Base-by-base conservation (phyloP, 2,888 invertebrate species). In the Tipula vernalis region DNA sequence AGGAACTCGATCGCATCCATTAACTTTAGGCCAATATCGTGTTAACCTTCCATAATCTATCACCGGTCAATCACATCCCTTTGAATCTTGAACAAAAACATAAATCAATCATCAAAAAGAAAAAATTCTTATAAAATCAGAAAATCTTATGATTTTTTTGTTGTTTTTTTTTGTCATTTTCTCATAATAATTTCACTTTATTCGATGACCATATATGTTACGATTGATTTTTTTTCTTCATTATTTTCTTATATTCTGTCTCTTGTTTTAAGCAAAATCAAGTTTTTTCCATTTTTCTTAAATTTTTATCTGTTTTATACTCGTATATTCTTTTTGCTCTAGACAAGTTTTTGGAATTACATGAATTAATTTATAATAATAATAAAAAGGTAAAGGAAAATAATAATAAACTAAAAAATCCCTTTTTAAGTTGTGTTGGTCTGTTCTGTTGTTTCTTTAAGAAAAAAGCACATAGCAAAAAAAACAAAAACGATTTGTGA, bases 111-210 rank as follows among this genome's bases (percentile, higher is more conserved):
- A 71, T 71, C 71, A 71, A 71, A 71, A 3, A 51, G n/a, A 28
- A 71, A 71, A 71, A 71, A 1, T 28, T 28, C 18, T 71, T 71
- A 71, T 28, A 71, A 71, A 71, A 10, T 71, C 71, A 71, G 28
- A 28, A 71, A 71, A 71, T 71, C 71, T 71, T 71, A 71, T 28
- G 12, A 71, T 71, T 71, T 28, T 28, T 28, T 28, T 28, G 28
- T 28, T 28, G 28, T 28, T 51, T 71, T 18, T 6, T 71, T 71
- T 71, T 71, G 71, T 71, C 71, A 71, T 71, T 71, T 71, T 71
- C 71, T 71, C 71, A 71, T 71, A 71, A 71, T 71, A 71, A 71
- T 71, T 71, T 71, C 71, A 71, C 71, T 71, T 71, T 71, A 71
- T 71, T 71, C 71, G 71, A 28, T 71, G 71, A 71, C 71, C 71